Conservation (phyloP, 2,888 invertebrate genomes). For the Cryptus viduatorius region DNA sequence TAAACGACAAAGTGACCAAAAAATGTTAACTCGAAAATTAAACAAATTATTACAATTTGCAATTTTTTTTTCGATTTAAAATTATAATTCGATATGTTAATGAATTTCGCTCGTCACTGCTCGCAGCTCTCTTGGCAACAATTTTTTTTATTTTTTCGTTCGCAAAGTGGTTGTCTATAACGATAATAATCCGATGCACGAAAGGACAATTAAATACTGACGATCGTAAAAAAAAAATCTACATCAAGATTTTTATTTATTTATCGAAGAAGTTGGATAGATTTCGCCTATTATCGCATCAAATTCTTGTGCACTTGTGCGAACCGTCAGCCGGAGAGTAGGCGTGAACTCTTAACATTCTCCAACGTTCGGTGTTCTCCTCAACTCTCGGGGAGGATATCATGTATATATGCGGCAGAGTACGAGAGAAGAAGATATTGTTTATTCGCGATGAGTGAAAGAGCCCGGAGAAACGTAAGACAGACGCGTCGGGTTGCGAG, state of each 20-base stretch:
- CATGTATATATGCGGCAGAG: background rate
- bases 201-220: background rate
- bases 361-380: conserved; percentile 14
- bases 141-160: no score
- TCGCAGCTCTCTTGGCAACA: no score
- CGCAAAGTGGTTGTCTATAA: no score
- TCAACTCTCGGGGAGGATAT: conserved; percentile 18
- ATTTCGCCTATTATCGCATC: conserved; percentile 8
- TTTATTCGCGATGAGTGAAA: conserved; percentile 58
- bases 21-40: no score
- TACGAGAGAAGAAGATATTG: conserved; percentile 40
- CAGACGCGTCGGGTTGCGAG: conserved; percentile 6
- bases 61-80: no score
- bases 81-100: no score
- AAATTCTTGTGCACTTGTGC: conserved; percentile 2
- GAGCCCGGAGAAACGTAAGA: conserved; percentile 27
- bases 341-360: conserved; percentile 32
- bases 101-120: no score
- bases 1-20: no score
- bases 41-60: no score
- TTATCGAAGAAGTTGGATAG: background rate
- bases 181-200: background rate
- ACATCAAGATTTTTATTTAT: background rate
- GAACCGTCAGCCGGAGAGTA: background rate
- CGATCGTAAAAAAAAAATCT: background rate